Evolutionary conservation across 2,113 vertebrate species (phyloP), one percentile per base, ranked within the genome.

Genomic region (Corythaixoides concolor): DNA sequence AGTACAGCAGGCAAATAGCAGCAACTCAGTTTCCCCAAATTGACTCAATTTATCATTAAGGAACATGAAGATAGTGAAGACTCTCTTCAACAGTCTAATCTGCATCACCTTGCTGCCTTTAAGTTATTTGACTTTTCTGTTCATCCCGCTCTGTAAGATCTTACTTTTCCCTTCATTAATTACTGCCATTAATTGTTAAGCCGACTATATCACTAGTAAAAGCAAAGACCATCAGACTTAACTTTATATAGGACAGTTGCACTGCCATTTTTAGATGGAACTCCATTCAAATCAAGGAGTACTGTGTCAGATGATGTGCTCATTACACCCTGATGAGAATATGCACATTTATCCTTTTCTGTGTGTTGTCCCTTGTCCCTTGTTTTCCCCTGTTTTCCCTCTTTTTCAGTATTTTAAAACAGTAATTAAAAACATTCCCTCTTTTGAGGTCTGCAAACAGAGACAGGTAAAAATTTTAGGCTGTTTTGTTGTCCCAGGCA

Each of bases 361-460:
- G 15, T 50, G 27, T 81, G 15, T 64, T 87, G 19, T 74, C 35
- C 77, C n/a, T 92, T 63, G 18, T 96, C n/a, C n/a, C n/a, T n/a
- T n/a, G n/a, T n/a, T n/a, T n/a, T n/a, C n/a, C n/a, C n/a, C n/a
- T n/a, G n/a, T n/a, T n/a, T n/a, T n/a, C n/a, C n/a, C n/a, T n/a
- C n/a, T n/a, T n/a, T n/a, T n/a, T 93, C 70, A 49, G 41, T 69
- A 55, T 93, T 92, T 96, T 89, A 81, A 70, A 96, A 84, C 13
- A 81, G 14, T 37, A 33, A 37, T 79, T 6, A 67, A 67, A 85
- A 87, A 23, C 37, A 26, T 93, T 81, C 41, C 37, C 17, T 84
- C 27, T 92, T 94, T 47, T 85, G 58, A 58, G 28, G 16, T 59
- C 15, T 22, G 58, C 35, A 81, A 55, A 53, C 23, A 78, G 41